Evolutionary conservation across 1,140 invertebrate species (phyloP).

Genomic region (Camponotus pennsylvanicus): DNA sequence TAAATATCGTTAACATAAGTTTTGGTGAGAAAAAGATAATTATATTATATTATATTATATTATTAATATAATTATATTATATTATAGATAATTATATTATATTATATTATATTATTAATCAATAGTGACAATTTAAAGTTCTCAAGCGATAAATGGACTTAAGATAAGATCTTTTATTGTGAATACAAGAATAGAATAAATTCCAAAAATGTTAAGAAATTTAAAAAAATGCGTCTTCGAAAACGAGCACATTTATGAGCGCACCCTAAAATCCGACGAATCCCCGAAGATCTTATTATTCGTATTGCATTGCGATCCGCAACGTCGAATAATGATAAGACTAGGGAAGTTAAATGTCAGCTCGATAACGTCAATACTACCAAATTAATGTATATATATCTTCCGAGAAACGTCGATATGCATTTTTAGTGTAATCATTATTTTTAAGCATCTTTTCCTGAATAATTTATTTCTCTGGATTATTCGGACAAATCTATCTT

Average conservation of each 20-base stretch:
- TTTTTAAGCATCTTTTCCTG: background rate
- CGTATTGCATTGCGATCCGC: background rate
- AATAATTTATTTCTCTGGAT: conserved; percentile 10
- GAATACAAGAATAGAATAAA: background rate
- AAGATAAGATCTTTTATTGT: background rate
- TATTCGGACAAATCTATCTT: background rate
- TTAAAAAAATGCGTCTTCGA: background rate
- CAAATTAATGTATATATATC: conserved; percentile 7
- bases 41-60: too few species aligned
- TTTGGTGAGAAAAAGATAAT: background rate
- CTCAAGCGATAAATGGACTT: background rate
- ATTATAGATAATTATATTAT: too few species aligned
- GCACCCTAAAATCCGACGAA: background rate
- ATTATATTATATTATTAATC: too few species aligned
- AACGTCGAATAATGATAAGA: conserved; percentile 10
- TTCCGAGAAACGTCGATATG: background rate
- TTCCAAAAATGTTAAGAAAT: background rate
- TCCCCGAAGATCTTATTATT: conserved; percentile 18
- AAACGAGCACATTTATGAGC: background rate
- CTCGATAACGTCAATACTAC: background rate
- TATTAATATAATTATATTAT: too few species aligned
- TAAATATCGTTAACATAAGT: conserved; percentile 2
- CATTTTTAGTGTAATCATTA: conserved; percentile 7
- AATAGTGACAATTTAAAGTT: background rate
- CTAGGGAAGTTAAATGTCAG: background rate